Evolutionary conservation across 2,888 invertebrate species (phyloP).

Genomic region (Caenorhabditis sp.): DNA sequence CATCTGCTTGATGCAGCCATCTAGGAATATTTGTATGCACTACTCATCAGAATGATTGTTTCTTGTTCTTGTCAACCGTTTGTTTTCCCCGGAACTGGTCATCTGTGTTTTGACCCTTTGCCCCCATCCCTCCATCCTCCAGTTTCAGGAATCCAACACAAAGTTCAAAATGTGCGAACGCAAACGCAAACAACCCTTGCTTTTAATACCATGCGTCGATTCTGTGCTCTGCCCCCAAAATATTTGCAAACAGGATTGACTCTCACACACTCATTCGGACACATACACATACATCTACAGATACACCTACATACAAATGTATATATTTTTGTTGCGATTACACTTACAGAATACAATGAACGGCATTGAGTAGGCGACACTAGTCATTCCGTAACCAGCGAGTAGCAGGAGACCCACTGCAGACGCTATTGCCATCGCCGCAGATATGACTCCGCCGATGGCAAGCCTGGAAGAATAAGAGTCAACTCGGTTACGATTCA

Average conservation of each 20-base stretch:
- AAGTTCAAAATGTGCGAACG: slow-evolving; percentile 63
- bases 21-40: too few species aligned
- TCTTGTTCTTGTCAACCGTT: not conserved
- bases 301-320: slow-evolving; percentile 32
- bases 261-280: slow-evolving; percentile 43
- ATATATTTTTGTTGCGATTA: slow-evolving; percentile 24
- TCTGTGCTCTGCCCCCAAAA: slow-evolving; percentile 43
- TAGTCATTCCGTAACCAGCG: slow-evolving; percentile 86
- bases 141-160: slow-evolving; percentile 42
- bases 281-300: slow-evolving; percentile 15
- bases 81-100: slow-evolving; percentile 10
- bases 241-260: slow-evolving; percentile 57
- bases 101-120: slow-evolving; percentile 40
- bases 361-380: slow-evolving; percentile 83
- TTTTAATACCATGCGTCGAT: slow-evolving; percentile 37
- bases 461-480: slow-evolving; percentile 63
- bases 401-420: slow-evolving; percentile 95
- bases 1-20: too few species aligned
- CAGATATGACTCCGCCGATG: slow-evolving; percentile 91
- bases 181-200: slow-evolving; percentile 41
- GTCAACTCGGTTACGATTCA: too few species aligned
- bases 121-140: not conserved
- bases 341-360: slow-evolving; percentile 83
- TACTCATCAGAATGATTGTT: not conserved
- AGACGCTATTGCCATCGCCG: slow-evolving; percentile 92